Percentiles rank a stretch among this genome's conserved stretches.
These are phyloP conservation scores for Diprion similis DNA, from an alignment of 1,140 invertebrate genomes.

Conservation along the genomic window DNA sequence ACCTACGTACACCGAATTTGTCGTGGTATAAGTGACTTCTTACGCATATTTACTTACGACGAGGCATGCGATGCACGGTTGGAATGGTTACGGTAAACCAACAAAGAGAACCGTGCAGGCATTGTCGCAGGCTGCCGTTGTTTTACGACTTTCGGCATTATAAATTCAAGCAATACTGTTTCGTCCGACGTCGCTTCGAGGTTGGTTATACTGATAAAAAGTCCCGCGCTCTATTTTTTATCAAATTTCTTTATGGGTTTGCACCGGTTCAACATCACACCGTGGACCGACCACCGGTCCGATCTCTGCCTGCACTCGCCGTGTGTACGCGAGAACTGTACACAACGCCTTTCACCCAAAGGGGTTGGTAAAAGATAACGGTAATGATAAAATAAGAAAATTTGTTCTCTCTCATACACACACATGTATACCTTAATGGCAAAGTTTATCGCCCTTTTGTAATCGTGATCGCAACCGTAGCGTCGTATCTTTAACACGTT, in stretches of 20 bases:
- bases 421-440: too few species aligned
- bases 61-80: background rate
- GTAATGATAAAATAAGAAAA: background rate
- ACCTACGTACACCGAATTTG: too few species aligned
- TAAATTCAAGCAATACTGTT: slow-evolving; percentile 5
- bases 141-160: slow-evolving; percentile 5
- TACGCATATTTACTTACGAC: background rate
- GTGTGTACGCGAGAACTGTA: background rate
- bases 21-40: background rate
- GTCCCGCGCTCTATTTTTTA: background rate
- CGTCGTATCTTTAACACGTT: too few species aligned
- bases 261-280: background rate
- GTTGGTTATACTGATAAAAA: background rate
- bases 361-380: background rate
- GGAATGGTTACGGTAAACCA: background rate
- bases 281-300: background rate
- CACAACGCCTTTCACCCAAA: background rate
- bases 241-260: slow-evolving; percentile 4
- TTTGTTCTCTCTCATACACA: too few species aligned
- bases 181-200: background rate
- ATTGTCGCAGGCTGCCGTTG: background rate
- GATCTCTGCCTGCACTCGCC: too few species aligned
- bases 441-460: too few species aligned
- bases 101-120: background rate
- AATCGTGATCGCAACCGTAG: too few species aligned